A percentile compares a stretch with the other conserved stretches of the same genome.
Conservation (phyloP, 2,888 invertebrate species). For the Poecilobothrus nobilitatus region DNA sequence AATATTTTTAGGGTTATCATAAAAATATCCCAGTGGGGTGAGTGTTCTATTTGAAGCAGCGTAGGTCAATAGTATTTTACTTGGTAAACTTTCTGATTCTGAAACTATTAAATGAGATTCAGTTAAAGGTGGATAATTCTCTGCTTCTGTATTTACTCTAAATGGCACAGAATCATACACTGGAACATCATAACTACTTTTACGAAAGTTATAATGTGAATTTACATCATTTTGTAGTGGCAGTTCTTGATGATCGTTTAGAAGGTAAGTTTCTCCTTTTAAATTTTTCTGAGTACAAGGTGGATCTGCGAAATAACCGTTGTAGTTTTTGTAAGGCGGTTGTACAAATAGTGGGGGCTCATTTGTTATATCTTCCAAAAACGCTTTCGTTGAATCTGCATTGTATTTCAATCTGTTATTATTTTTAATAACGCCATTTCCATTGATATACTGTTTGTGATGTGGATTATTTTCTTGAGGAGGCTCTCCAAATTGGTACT, state of each 20-base stretch:
- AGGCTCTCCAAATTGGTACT: neutral
- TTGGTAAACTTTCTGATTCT: neutral
- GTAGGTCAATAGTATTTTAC: neutral
- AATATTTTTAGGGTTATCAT: neutral
- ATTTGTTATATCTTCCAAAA: slow-evolving; percentile 8
- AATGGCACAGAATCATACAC: slow-evolving; percentile 40
- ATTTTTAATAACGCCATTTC: too few relatives aligned
- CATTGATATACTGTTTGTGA: neutral
- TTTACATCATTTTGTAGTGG: slow-evolving; percentile 36
- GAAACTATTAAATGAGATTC: neutral
- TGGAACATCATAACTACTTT: slow-evolving; percentile 43
- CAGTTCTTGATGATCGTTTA: slow-evolving; percentile 33
- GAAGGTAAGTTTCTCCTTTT: slow-evolving; percentile 26
- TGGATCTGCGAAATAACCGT: slow-evolving; percentile 34
- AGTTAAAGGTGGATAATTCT: slow-evolving; percentile 33
- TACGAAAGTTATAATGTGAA: slow-evolving; percentile 38
- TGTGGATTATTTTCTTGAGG: neutral
- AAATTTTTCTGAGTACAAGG: slow-evolving; percentile 25
- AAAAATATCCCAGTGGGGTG: neutral
- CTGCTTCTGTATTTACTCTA: slow-evolving; percentile 29
- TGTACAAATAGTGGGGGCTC: slow-evolving; percentile 21
- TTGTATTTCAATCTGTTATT: too few relatives aligned
- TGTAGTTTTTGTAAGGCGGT: slow-evolving; percentile 27
- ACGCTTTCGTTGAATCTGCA: neutral
- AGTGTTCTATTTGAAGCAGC: neutral